Percentiles rank a stretch among this genome's conserved stretches.
Conservation (phyloP, 1,140 invertebrate species). For the Copidosoma floridanum region DNA sequence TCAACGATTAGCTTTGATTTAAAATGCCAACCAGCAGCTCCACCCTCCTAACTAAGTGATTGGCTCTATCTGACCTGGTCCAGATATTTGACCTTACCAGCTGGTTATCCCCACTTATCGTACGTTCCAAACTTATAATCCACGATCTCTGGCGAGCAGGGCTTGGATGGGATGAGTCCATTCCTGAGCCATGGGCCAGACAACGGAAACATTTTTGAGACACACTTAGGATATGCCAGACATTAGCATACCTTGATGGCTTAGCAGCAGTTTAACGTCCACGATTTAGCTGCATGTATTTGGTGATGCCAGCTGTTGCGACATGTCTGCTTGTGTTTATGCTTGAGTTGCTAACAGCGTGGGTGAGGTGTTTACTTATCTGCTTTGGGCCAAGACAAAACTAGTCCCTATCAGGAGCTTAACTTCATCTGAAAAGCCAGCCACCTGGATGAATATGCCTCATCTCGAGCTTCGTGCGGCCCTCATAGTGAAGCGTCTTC, state of each 20-base stretch:
- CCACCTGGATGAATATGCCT: not conserved
- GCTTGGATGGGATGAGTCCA: not conserved
- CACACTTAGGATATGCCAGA: no score
- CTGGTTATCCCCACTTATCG: not conserved
- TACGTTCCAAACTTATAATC: not conserved
- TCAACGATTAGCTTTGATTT: not conserved
- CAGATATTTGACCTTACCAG: not conserved
- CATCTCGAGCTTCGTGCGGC: no score
- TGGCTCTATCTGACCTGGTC: not conserved
- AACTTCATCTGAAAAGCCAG: no score
- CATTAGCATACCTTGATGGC: no score
- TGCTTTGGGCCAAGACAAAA: no score
- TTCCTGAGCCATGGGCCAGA: not conserved
- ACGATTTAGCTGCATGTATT: not conserved
- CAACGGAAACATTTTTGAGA: no score
- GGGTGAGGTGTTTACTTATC: not conserved
- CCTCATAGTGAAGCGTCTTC: not conserved
- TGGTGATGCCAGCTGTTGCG: not conserved
- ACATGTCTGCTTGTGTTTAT: not conserved
- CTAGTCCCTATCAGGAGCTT: no score
- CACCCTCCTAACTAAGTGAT: not conserved
- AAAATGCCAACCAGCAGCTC: not conserved
- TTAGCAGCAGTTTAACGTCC: no score
- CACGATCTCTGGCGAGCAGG: no score
- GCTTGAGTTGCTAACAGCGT: not conserved